These are phyloP conservation scores for Netta rufina DNA, from an alignment of 2,797 vertebrate genomes.

Conservation along the genomic window DNA sequence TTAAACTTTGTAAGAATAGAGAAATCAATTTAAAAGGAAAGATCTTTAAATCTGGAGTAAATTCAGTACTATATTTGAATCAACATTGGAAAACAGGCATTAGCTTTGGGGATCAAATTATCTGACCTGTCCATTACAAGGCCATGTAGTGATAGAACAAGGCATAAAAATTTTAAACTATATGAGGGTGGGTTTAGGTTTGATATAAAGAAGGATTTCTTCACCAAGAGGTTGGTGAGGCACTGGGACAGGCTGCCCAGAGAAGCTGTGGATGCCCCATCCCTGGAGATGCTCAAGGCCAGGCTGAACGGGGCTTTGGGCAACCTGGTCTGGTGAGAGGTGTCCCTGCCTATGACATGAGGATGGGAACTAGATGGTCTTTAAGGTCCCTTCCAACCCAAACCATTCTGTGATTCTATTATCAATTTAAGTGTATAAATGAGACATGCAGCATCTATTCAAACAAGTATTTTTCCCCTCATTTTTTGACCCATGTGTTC, in stretches of 20 bases:
- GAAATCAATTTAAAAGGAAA: neutral
- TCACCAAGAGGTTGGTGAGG: neutral
- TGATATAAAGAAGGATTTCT: neutral
- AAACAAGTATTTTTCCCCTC: neutral
- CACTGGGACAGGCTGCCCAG: neutral
- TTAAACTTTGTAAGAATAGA: neutral
- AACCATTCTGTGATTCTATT: neutral
- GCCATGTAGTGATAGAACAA: neutral
- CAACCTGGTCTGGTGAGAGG: neutral
- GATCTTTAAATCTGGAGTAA: neutral
- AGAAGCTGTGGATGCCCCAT: neutral
- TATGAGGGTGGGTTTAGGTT: neutral
- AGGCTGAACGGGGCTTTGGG: neutral
- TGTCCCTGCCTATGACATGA: neutral
- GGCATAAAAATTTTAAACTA: neutral
- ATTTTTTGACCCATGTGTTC: neutral
- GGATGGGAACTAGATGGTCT: neutral
- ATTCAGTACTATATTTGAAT: neutral
- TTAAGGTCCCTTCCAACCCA: neutral
- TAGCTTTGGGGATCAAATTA: neutral
- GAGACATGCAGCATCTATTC: neutral
- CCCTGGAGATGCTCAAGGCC: neutral
- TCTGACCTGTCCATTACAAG: neutral
- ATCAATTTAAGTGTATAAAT: no score
- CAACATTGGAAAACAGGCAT: neutral